phyloP scores from a whole-genome alignment of 2,113 vertebrate genomes.

The Nyctibius bracteatus region DNA sequence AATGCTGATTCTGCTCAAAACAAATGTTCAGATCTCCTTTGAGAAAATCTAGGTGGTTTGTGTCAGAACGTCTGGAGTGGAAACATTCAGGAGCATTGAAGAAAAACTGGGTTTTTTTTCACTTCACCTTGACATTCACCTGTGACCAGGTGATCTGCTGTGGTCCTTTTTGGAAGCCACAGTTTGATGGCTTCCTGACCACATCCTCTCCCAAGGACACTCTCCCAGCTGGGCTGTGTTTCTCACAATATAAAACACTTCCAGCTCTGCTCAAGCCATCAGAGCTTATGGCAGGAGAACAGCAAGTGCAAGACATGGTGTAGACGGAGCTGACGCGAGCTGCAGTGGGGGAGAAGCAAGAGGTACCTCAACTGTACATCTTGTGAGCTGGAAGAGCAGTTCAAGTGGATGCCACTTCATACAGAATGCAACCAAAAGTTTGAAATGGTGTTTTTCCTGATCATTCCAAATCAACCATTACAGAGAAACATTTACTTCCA shows the following conservation, averaged over 20 bases:
- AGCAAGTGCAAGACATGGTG: too few relatives aligned
- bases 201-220: background rate
- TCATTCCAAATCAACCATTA: background rate
- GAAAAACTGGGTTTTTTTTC: background rate
- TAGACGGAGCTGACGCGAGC: too few relatives aligned
- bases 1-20: background rate
- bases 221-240: background rate
- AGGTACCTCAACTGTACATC: too few relatives aligned
- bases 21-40: background rate
- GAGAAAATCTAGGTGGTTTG: background rate
- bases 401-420: background rate
- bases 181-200: background rate
- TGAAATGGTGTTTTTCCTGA: background rate
- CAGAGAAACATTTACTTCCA: background rate
- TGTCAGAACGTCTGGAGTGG: background rate
- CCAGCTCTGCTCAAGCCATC: background rate
- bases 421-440: background rate
- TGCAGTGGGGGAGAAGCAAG: too few relatives aligned
- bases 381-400: background rate
- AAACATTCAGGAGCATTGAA: background rate
- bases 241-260: background rate
- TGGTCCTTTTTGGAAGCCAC: background rate
- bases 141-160: too few relatives aligned
- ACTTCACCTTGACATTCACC: background rate
- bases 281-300: too few relatives aligned